These are phyloP conservation scores for Leptopterna dolabrata DNA, from an alignment of 2,888 invertebrate genomes.

Conservation along the genomic window DNA sequence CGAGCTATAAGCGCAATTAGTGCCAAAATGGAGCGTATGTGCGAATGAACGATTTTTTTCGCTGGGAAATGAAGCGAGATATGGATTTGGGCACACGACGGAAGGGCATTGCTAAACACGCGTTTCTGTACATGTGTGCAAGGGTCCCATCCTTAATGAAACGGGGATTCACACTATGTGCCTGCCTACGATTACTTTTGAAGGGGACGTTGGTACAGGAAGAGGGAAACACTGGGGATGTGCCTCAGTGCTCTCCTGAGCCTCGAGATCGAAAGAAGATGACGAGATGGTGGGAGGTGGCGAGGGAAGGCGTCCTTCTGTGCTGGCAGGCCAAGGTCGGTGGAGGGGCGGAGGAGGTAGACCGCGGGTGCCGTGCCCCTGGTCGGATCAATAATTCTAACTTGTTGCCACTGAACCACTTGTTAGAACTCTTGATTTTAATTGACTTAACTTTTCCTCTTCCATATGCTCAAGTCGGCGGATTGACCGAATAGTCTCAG, in stretches of 20 bases:
- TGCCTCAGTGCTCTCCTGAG: neutral
- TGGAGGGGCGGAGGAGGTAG: neutral
- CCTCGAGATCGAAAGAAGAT: neutral
- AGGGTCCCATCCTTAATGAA: no score
- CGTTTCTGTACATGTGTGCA: no score
- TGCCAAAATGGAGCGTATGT: no score
- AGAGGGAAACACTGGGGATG: neutral
- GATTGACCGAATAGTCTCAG: no score
- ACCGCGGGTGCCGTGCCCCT: slow-evolving; percentile 8
- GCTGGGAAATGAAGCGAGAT: no score
- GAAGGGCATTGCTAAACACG: no score
- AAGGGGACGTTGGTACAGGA: neutral
- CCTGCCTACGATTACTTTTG: no score
- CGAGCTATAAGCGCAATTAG: no score
- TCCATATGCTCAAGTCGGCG: no score
- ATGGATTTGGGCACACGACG: no score
- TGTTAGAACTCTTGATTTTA: slow-evolving; percentile 47
- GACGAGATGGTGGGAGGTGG: neutral
- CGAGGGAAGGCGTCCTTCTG: neutral
- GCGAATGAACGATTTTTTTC: no score
- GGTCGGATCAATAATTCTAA: slow-evolving; percentile 52
- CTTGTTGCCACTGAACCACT: slow-evolving; percentile 53
- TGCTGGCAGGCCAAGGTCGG: slow-evolving; percentile 31
- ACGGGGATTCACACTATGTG: no score
- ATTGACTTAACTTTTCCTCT: slow-evolving; percentile 32